Evolutionary conservation across 2,113 vertebrate species (phyloP).

Genomic region (Chrysochloris asiatica): DNA sequence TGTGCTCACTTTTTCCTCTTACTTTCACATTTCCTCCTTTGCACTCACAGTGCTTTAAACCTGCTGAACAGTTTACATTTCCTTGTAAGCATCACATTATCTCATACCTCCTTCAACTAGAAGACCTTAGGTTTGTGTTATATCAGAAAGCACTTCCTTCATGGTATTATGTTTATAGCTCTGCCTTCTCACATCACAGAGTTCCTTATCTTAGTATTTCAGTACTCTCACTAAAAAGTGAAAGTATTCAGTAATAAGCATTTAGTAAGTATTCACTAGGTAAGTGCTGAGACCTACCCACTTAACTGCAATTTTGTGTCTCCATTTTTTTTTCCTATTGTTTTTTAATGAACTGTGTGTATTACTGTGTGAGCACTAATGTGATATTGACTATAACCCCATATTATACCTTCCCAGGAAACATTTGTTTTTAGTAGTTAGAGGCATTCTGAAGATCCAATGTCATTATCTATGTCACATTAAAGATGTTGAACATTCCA

Average conservation of each 20-base stretch:
- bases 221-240: background rate
- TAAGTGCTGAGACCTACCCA: background rate
- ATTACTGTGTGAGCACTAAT: background rate
- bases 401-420: background rate
- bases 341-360: background rate
- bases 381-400: background rate
- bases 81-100: background rate
- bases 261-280: background rate
- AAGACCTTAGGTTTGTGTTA: constrained; percentile 36
- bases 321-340: background rate
- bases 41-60: background rate
- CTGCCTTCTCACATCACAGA: no score
- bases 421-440: constrained; percentile 30
- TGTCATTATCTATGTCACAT: background rate
- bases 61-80: background rate
- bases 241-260: background rate
- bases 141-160: background rate
- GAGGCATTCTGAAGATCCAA: constrained; percentile 13
- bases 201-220: constrained; percentile 5
- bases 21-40: background rate
- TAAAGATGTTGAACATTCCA: constrained; percentile 17
- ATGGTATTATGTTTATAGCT: background rate
- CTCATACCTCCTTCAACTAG: background rate
- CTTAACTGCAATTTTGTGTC: constrained; percentile 30
- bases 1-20: background rate